Conservation (phyloP, 2,888 invertebrate species). For the Thysanoteuthis rhombus region DNA sequence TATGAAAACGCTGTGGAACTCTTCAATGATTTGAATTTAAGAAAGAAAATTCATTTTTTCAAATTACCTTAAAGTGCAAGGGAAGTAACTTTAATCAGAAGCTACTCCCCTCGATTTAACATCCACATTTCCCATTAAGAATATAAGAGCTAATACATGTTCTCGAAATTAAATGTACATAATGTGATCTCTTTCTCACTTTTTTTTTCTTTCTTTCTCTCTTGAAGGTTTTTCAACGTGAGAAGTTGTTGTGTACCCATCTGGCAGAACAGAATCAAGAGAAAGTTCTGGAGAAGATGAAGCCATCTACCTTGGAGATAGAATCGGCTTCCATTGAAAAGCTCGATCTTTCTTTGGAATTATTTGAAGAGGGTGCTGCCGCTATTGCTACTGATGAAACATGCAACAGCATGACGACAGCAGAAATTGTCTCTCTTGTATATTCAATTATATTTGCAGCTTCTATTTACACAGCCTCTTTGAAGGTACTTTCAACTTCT, state of each 20-base stretch:
- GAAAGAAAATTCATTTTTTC: no score
- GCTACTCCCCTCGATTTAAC: no score
- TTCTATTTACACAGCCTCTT: not conserved
- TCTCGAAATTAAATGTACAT: not conserved
- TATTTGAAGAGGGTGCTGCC: not conserved
- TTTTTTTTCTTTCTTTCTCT: no score
- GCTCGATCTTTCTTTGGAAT: conserved; percentile 14
- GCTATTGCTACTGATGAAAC: not conserved
- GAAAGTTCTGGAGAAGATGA: not conserved
- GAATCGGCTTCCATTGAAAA: not conserved
- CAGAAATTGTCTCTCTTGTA: not conserved
- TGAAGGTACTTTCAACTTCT: not conserved
- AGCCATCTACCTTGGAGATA: not conserved
- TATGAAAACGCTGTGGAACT: no score
- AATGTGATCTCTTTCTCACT: not conserved
- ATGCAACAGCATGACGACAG: not conserved
- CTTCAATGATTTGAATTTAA: no score
- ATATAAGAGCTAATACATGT: not conserved
- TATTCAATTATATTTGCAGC: not conserved
- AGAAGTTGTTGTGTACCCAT: not conserved
- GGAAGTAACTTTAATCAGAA: no score
- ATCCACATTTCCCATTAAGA: no score
- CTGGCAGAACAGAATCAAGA: no score
- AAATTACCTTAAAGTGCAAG: no score
- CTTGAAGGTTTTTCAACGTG: not conserved